A percentile compares a stretch with the other conserved stretches of the same genome.
These are phyloP conservation scores for Episyrphus balteatus DNA, from an alignment of 1,140 invertebrate genomes.

Conservation along the genomic window DNA sequence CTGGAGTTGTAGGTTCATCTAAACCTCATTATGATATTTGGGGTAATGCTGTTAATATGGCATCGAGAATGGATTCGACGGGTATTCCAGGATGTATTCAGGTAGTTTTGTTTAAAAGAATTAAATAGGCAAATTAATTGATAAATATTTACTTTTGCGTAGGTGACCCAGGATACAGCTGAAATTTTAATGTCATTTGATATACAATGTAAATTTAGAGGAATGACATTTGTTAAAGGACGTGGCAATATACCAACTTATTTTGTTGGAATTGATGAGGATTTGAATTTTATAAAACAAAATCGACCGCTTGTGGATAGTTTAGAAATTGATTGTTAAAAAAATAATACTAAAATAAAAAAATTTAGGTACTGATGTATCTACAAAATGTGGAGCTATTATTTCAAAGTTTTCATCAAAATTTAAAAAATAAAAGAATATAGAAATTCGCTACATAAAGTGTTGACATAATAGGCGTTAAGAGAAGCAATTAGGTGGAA, in stretches of 20 bases:
- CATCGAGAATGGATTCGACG: conserved; percentile 82
- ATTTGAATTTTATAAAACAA: conserved; percentile 39
- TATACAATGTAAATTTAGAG: conserved; percentile 56
- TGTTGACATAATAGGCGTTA: too few relatives aligned
- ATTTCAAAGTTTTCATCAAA: too few relatives aligned
- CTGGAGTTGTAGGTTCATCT: conserved; percentile 79
- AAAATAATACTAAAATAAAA: too few relatives aligned
- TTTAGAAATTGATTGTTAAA: too few relatives aligned
- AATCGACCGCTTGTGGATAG: too few relatives aligned
- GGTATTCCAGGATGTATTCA: conserved; percentile 70
- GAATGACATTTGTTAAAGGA: conserved; percentile 63
- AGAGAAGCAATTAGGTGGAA: too few relatives aligned
- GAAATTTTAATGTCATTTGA: conserved; percentile 53
- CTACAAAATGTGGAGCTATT: too few relatives aligned
- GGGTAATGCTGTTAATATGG: conserved; percentile 92
- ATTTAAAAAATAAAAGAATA: too few relatives aligned
- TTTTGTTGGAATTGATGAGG: conserved; percentile 54
- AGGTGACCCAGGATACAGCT: conserved; percentile 65
- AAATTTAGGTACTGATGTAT: too few relatives aligned
- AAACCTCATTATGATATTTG: conserved; percentile 80
- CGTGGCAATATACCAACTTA: conserved; percentile 63
- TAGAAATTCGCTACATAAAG: too few relatives aligned
- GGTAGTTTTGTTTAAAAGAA: conserved; percentile 32
- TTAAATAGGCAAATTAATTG: conserved; percentile 4
- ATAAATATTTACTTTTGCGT: conserved; percentile 1